phyloP scores from a whole-genome alignment of 1,140 invertebrate species.

The Brachystomella parvula region DNA sequence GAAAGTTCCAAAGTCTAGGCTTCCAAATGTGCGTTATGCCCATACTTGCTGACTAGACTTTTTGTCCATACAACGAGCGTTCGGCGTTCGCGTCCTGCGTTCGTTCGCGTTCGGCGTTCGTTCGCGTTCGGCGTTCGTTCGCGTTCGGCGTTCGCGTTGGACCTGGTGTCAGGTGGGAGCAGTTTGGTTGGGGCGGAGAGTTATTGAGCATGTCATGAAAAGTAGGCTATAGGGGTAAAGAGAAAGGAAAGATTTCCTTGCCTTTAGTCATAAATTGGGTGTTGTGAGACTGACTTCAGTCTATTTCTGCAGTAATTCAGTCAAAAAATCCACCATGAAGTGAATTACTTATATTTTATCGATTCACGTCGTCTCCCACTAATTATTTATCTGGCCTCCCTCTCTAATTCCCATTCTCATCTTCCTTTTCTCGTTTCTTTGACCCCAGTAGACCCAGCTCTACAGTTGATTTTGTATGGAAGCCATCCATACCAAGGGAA shows the following conservation, averaged over 20 bases:
- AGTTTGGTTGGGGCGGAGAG: neutral
- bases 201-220: neutral
- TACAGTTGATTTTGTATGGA: neutral
- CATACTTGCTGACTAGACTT: no score
- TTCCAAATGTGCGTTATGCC: no score
- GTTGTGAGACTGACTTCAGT: neutral
- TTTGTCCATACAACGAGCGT: no score
- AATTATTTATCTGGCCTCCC: neutral
- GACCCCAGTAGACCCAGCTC: neutral
- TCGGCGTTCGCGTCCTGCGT: no score
- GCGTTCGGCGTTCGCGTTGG: no score
- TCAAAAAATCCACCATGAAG: neutral
- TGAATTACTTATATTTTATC: neutral
- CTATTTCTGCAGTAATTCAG: neutral
- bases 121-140: no score
- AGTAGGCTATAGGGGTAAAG: conserved; percentile 1
- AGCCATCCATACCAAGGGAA: no score
- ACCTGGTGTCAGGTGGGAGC: neutral
- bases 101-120: no score
- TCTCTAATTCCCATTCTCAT: neutral
- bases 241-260: neutral
- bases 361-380: no score
- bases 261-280: neutral
- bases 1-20: no score
- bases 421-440: neutral